phyloP scores from a whole-genome alignment of 2,113 vertebrate genomes.

The Nipponia nippon region DNA sequence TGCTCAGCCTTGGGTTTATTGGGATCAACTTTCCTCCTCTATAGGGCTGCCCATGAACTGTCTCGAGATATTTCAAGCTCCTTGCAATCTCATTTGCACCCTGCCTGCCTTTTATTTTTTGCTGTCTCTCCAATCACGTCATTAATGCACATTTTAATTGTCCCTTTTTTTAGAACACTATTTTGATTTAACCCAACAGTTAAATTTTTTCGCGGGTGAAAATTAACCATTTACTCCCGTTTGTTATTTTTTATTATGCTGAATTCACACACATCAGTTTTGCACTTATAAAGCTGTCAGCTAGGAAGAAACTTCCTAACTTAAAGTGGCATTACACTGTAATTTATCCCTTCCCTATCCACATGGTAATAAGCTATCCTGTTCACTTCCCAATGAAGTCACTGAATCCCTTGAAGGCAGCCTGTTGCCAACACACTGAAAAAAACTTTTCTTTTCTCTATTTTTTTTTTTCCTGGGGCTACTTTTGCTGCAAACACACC shows the following conservation, averaged over 20 bases:
- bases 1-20: background rate
- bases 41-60: background rate
- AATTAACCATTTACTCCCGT: background rate
- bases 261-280: background rate
- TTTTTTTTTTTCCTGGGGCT: background rate
- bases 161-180: background rate
- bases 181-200: background rate
- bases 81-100: background rate
- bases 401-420: background rate
- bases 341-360: background rate
- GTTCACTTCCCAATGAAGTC: background rate
- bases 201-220: background rate
- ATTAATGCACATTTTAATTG: background rate
- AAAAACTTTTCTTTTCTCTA: background rate
- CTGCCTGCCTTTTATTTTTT: background rate
- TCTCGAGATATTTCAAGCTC: background rate
- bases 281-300: background rate
- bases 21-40: background rate
- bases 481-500: background rate
- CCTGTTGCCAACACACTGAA: background rate
- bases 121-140: background rate
- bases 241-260: background rate
- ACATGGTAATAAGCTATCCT: background rate
- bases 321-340: background rate
- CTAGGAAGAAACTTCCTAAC: background rate